Evolutionary conservation across 2,113 vertebrate genomes (phyloP).

Genomic region (Alethe diademata): DNA sequence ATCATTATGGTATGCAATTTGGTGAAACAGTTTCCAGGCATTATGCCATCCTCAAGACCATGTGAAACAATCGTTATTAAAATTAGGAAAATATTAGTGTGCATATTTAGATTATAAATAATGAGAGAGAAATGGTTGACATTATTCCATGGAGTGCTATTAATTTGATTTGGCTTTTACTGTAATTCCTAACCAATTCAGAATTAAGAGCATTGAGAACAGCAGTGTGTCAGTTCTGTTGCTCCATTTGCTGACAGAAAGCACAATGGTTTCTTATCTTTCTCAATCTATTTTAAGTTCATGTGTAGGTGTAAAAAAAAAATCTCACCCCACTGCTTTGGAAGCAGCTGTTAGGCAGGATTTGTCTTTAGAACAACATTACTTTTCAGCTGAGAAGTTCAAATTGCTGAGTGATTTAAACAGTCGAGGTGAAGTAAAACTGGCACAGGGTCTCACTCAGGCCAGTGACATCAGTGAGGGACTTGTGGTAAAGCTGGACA

Average conservation of each 20-base stretch:
- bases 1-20: slow-evolving; percentile 76
- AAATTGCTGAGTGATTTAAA: background rate
- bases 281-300: slow-evolving; percentile 52
- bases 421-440: background rate
- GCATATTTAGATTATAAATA: slow-evolving; percentile 68
- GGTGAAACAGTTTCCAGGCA: slow-evolving; percentile 77
- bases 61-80: slow-evolving; percentile 72
- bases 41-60: slow-evolving; percentile 67
- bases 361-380: background rate
- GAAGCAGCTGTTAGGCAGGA: background rate
- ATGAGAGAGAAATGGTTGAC: slow-evolving; percentile 16
- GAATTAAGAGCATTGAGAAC: background rate
- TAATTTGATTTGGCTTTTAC: slow-evolving; percentile 46
- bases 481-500: background rate
- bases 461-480: background rate
- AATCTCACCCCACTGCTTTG: slow-evolving; percentile 16
- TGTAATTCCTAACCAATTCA: slow-evolving; percentile 21
- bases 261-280: slow-evolving; percentile 54
- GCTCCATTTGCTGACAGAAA: slow-evolving; percentile 17
- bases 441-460: background rate
- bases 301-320: slow-evolving; percentile 56
- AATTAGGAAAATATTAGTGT: slow-evolving; percentile 75
- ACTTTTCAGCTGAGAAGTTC: background rate
- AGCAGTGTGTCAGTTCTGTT: slow-evolving; percentile 2
- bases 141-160: slow-evolving; percentile 31